Base-by-base conservation (phyloP, 64 coral and sea anemone genomes). In the Stichodactyla helianthus region DNA sequence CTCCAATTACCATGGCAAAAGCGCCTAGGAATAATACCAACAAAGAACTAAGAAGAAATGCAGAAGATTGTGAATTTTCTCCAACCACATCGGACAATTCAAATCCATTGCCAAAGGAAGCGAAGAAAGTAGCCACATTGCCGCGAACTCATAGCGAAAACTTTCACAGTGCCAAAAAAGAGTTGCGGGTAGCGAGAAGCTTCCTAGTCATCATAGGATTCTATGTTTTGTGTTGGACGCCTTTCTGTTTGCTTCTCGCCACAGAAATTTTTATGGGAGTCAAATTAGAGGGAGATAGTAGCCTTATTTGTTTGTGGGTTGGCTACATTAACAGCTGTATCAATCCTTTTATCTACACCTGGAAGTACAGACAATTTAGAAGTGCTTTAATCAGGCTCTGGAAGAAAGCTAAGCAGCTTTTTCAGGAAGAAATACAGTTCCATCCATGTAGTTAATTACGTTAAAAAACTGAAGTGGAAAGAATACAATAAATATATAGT, bases 301-400 rank as follows among this genome's bases (percentile, higher is more conserved):
- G 87, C 7, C 54, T 93, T 20, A 78, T 93, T 54, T 89, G 67
- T 25, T 68, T 93, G 56, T 93, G 91, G 91, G 16, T 88, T 9
- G 91, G 87, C 16, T 93, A 93, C 68, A 57, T 55, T 10, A 93
- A 93, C 50, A 93, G 87, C 22, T 77, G 82, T 1, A 53, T 93
- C 7, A 93, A 93, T n/a, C 91, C 91, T 50, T 19, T 93, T 18
- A 79, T 93, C 50, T 93, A 93, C 55, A 89, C 91, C 9, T 93
- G 91, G 91, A 93, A 93, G 28, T 93, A 93, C 71, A 89, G 86
- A 31, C 91, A 93, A 55, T 93, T 93, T 50, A 82, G 91, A 53
- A 35, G 59, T 7, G 87, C 91, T 55, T 84, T 89, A 27, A 20
- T 86, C 57, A 52, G 56, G 18, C 31, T 31, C 70, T 91, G 52